These are phyloP conservation scores for Botia kubotai DNA, from an alignment of 2,797 vertebrate genomes.

Conservation along the genomic window DNA sequence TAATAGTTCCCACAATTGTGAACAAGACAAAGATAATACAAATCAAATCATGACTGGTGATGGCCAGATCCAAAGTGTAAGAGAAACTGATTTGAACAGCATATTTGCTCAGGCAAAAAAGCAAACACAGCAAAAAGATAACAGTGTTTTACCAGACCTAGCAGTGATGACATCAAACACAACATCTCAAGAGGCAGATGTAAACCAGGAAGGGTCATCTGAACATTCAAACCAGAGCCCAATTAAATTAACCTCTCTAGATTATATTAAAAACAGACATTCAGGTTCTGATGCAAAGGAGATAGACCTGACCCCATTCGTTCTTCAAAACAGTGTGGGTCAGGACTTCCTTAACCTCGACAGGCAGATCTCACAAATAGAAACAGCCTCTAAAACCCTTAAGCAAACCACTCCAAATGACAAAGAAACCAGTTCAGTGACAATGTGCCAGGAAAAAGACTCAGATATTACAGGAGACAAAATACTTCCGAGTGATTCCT, in stretches of 20 bases:
- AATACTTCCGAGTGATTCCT: slow-evolving; percentile 43
- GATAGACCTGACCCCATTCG: slow-evolving; percentile 8
- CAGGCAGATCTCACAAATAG: slow-evolving; percentile 41
- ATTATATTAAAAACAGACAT: slow-evolving; percentile 32
- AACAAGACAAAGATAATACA: slow-evolving; percentile 44
- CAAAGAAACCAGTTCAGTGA: slow-evolving; percentile 2
- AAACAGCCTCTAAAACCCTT: slow-evolving; percentile 2
- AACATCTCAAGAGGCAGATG: slow-evolving; percentile 36
- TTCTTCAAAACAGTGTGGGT: slow-evolving; percentile 44
- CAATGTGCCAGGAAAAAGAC: slow-evolving; percentile 41
- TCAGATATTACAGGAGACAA: slow-evolving; percentile 14
- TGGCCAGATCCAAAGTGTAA: slow-evolving; percentile 60
- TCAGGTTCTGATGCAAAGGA: slow-evolving; percentile 10
- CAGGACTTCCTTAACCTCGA: slow-evolving; percentile 27
- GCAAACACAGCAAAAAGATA: slow-evolving; percentile 48
- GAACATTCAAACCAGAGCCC: slow-evolving; percentile 50
- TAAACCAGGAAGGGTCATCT: slow-evolving; percentile 37
- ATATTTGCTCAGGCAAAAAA: slow-evolving; percentile 40
- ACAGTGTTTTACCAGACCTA: slow-evolving; percentile 19
- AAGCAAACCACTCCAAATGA: slow-evolving; percentile 28
- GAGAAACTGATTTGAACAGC: slow-evolving; percentile 54
- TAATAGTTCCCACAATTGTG: slow-evolving; percentile 53
- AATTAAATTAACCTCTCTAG: slow-evolving; percentile 29
- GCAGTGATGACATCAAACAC: slow-evolving; percentile 43
- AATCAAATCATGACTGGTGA: slow-evolving; percentile 43